Percentiles rank a stretch among this genome's conserved stretches.
These are phyloP conservation scores for Actinopyga echinites DNA, from an alignment of 53 echinoderm and acorn worm genomes.

Conservation along the genomic window DNA sequence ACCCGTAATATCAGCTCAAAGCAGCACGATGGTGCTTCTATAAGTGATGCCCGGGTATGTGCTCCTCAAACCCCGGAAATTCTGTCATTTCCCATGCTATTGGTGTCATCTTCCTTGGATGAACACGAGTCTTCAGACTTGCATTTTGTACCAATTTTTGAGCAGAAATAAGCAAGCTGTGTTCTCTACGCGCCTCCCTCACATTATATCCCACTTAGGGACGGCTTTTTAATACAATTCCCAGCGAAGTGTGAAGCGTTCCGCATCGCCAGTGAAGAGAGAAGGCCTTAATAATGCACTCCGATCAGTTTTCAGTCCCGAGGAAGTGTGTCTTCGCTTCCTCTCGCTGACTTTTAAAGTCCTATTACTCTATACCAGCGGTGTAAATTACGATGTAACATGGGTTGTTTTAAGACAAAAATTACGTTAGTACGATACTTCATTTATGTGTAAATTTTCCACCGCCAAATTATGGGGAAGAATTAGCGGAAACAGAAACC, in stretches of 20 bases:
- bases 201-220: conserved; percentile 46
- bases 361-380: conserved; percentile 32
- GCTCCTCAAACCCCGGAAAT: too few relatives aligned
- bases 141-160: conserved; percentile 17
- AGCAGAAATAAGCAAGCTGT: conserved; percentile 23
- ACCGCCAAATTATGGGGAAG: conserved; percentile 20
- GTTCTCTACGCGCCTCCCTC: conserved; percentile 34
- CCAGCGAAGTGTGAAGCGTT: conserved; percentile 42
- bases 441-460: conserved; percentile 39
- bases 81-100: too few relatives aligned
- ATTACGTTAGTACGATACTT: conserved; percentile 26
- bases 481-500: neutral
- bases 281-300: conserved; percentile 37
- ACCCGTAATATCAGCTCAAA: too few relatives aligned
- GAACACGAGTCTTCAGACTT: neutral
- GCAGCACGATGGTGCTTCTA: too few relatives aligned
- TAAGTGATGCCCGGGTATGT: too few relatives aligned
- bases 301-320: conserved; percentile 34
- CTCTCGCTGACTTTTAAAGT: conserved; percentile 26
- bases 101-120: too few relatives aligned
- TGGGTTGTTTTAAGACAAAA: conserved; percentile 28
- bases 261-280: conserved; percentile 17
- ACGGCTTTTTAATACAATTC: conserved; percentile 49
- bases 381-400: conserved; percentile 50
- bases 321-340: conserved; percentile 15